Percentiles rank a stretch among this genome's conserved stretches.
These are phyloP conservation scores for Copidosoma aretas DNA, from an alignment of 2,888 invertebrate genomes.

Conservation along the genomic window DNA sequence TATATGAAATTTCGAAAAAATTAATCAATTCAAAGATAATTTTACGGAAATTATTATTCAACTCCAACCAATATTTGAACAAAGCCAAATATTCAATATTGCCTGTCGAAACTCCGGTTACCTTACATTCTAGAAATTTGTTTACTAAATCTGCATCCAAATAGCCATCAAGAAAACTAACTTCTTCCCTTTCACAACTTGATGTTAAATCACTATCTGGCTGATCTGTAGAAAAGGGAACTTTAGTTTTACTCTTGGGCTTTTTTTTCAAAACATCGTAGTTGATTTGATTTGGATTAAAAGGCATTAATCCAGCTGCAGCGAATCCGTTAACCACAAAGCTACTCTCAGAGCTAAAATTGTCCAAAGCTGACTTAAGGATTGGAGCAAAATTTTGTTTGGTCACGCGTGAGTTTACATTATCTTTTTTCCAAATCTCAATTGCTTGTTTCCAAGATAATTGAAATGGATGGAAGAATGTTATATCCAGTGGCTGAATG, in stretches of 20 bases:
- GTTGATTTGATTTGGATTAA: slow-evolving; percentile 11
- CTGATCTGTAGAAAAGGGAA: too few relatives aligned
- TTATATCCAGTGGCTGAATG: slow-evolving; percentile 58
- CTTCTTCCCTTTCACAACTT: too few relatives aligned
- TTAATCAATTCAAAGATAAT: too few relatives aligned
- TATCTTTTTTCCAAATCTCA: slow-evolving; percentile 2
- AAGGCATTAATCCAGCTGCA: slow-evolving; percentile 9
- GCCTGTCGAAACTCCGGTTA: too few relatives aligned
- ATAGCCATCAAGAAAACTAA: too few relatives aligned
- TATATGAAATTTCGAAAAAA: too few relatives aligned
- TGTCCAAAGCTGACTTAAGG: slow-evolving; percentile 2
- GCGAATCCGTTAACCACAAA: background rate
- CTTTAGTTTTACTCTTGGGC: background rate
- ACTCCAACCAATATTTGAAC: too few relatives aligned
- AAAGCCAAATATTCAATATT: too few relatives aligned
- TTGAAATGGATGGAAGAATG: slow-evolving; percentile 56
- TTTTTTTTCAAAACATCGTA: slow-evolving; percentile 12
- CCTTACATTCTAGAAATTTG: too few relatives aligned
- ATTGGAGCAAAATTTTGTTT: slow-evolving; percentile 10
- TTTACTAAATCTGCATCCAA: too few relatives aligned
- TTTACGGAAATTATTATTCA: too few relatives aligned
- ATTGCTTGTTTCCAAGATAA: slow-evolving; percentile 47
- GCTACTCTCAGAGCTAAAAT: background rate
- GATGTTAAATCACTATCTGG: too few relatives aligned
- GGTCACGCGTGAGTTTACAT: background rate